Base-by-base conservation (phyloP, 2,797 vertebrate species). In the Lepilemur ruficaudatus region DNA sequence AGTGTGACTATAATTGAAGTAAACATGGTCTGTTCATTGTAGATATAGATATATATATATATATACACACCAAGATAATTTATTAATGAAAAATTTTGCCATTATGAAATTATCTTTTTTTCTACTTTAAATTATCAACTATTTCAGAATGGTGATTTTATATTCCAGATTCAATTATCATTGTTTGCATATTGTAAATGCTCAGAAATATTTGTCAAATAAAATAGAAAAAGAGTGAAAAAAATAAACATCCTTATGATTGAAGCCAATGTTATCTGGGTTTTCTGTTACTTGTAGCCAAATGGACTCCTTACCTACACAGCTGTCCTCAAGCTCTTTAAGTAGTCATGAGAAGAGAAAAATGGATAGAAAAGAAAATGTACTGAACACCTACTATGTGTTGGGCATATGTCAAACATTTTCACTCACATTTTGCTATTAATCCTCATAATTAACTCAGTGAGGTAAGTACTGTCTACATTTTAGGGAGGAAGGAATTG, bases 341-440 rank as follows among this genome's bases (percentile, higher is more conserved):
- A 79, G 4, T 83, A 50, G 90, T 87, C 70, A 69, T 28, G 87
- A 93, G 52, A 59, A 85, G 41, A 79, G 30, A 63, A 95, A 93
- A 91, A 41, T 5, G 30, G 9, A 59, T 3, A 43, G 13, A 78
- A 83, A 93, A 87, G 38, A 69, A 57, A 81, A 72, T 72, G 23
- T 76, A 91, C 46, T 91, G 81, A 89, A 35, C 5, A 48, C 38
- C 61, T 57, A 73, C 55, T 73, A 41, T 73, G 57, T 63, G 2
- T 38, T 69, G 13, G 43, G 43, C 8, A 43, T 15, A 28, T 35
- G 7, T 65, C n/a, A 69, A 57, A 2, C 17, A 30, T 41, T 65
- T 88, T 91, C 69, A 78, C 7, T 72, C 7, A 9, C 1, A 9
- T 52, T 88, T 85, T 91, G 30, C 20, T 89, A 38, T 84, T 75